Base-by-base conservation (phyloP, 2,797 vertebrate species). In the Gadopsis marmoratus region DNA sequence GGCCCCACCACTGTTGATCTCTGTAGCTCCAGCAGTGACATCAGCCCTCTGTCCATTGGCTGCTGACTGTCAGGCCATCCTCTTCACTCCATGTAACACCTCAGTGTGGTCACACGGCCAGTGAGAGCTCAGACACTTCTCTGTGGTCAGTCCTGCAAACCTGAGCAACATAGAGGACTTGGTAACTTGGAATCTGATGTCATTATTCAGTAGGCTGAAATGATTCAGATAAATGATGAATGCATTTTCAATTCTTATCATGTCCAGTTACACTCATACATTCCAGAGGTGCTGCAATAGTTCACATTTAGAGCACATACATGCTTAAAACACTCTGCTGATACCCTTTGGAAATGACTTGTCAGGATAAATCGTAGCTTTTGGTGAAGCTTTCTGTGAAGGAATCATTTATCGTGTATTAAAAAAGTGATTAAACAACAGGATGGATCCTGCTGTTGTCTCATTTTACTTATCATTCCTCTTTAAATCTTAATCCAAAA, bases 401-500 rank as follows among this genome's bases (percentile, higher is more conserved):
- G 3, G 7, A 35, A 26, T 48, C 2, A 39, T 23, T 58, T 4
- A 37, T 48, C 19, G 6, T 21, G 41, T 37, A 43, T 63, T 4
- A 48, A 35, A 74, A 71, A 69, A 58, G 48, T 56, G 16, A 47
- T 53, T 43, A 77, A 78, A 76, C 74, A 63, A 74, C 71, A 76
- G 41, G 47, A 62, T 13, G 64, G 51, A 63, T 74, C 41, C 45
- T 12, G n/a, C 50, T 58, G 74, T 80, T 78, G 72, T 84, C 77
- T 81, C 43, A 47, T 62, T n/a, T 76, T 62, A 63, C 79, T 74
- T 70, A 75, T 84, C 76, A 89, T 86, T 85, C 78, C 82, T 79
- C 62, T 86, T 89, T 85, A 83, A 78, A 78, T 74, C 87, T 78
- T 93, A 94, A 95, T 94, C 92, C 87, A 92, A 93, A 94, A 94